Conservation (phyloP, 1,140 invertebrate species). For the Monochamus saltuarius region DNA sequence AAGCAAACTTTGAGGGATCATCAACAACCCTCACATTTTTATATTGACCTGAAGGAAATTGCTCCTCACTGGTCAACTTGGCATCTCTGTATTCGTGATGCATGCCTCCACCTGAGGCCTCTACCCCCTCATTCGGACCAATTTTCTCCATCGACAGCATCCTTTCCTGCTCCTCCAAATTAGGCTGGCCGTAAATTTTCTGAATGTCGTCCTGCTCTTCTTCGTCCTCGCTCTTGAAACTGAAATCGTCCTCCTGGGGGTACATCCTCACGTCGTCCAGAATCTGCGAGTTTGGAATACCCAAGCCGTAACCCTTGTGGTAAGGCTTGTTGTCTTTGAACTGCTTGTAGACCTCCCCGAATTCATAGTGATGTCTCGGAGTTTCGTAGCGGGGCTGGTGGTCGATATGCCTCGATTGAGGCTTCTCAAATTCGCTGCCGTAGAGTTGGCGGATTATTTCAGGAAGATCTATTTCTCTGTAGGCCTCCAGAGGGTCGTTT, state of each 20-base stretch:
- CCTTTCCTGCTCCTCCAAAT: slow-evolving; percentile 6
- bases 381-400: too few species aligned
- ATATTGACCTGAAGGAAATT: slow-evolving; percentile 11
- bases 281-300: background rate
- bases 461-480: slow-evolving; percentile 18
- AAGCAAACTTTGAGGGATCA: slow-evolving; percentile 41
- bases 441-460: background rate
- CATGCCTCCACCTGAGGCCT: slow-evolving; percentile 3
- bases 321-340: slow-evolving; percentile 1
- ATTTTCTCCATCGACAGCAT: slow-evolving; percentile 5
- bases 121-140: background rate
- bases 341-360: background rate
- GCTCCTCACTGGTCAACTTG: slow-evolving; percentile 16
- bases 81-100: slow-evolving; percentile 20
- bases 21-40: slow-evolving; percentile 30
- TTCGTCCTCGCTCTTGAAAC: slow-evolving; percentile 29
- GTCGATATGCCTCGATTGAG: too few species aligned
- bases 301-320: slow-evolving; percentile 4
- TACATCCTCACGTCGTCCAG: slow-evolving; percentile 36
- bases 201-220: slow-evolving; percentile 3
- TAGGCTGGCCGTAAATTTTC: background rate
- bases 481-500: background rate
- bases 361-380: background rate
- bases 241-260: slow-evolving; percentile 36
- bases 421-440: too few species aligned